Base-by-base conservation (phyloP, 2,113 vertebrate species). In the Forbesichthys agassizii region DNA sequence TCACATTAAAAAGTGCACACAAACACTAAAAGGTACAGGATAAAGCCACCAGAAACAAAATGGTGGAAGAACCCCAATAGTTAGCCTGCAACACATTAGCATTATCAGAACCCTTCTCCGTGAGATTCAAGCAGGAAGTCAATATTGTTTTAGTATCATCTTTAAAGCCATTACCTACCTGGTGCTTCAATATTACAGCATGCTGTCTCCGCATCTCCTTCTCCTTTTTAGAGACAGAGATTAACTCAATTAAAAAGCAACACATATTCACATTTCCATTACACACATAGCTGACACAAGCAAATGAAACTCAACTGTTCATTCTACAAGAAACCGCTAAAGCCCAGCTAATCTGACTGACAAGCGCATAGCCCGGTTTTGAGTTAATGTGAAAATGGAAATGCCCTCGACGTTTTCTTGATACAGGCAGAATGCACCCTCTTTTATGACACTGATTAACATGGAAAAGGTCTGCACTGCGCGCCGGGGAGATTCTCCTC, bases 151-250 rank as follows among this genome's bases (percentile, higher is more conserved):
- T 33, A 5, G 5, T 51, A 33, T 18, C 56, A 61, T 18, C 3
- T 0, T 64, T 20, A 46, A 56, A 9, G 64, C 60, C 65, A 80
- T 62, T 81, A 91, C 91, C 68, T 89, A 99, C 97, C 95, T 98
- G 96, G 77, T 98, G 96, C 80, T 98, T 99, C 77, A 96, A 84
- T 76, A 98, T 92, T 77, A 96, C 92, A 33, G 96, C 94, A 66
- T 99, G 96, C 48, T 98, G 94, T 85, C 95, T 90, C 68, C 94
- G 92, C 88, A 98, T 92, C 87, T 98, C 96, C 71, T 95, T 98
- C 82, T 98, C 97, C 97, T 99, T 90, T 62, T 91, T 42, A 42
- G 36, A 64, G 82, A 74, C 90, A 84, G 64, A 48, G 8, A 77
- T 48, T 0, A 65, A 65, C 67, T 58, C 16, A 48, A 61, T 83